These are phyloP conservation scores for Mizuhopecten yessoensis DNA, from an alignment of 1,140 invertebrate species.

Conservation along the genomic window DNA sequence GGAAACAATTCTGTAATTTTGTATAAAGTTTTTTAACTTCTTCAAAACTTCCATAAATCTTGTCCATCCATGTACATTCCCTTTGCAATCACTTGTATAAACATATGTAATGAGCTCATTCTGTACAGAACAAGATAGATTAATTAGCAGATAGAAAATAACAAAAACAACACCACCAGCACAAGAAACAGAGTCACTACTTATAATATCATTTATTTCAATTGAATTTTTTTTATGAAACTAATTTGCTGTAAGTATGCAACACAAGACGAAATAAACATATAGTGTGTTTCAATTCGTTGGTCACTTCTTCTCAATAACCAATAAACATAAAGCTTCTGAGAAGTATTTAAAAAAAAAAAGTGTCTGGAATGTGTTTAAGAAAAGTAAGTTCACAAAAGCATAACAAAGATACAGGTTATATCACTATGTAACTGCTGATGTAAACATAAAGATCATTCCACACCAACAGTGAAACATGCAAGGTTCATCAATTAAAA, in stretches of 20 bases:
- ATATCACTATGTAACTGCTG: too few species aligned
- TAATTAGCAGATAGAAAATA: too few species aligned
- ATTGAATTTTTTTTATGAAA: too few species aligned
- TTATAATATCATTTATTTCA: conserved; percentile 17
- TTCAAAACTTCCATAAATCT: too few species aligned
- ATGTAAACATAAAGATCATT: background rate
- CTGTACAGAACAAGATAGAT: too few species aligned
- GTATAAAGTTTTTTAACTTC: too few species aligned
- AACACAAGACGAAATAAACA: background rate
- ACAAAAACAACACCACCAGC: background rate
- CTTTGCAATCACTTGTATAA: too few species aligned
- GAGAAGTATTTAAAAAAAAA: background rate
- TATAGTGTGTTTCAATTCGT: background rate
- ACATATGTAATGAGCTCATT: too few species aligned
- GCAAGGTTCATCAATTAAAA: background rate
- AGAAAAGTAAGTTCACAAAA: background rate
- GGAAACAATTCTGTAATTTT: too few species aligned
- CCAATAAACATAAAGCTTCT: conserved; percentile 5
- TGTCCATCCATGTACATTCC: too few species aligned
- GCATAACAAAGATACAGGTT: background rate
- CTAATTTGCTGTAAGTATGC: background rate
- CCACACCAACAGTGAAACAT: background rate
- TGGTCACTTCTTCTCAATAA: background rate
- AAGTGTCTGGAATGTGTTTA: background rate
- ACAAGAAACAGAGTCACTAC: background rate